Conservation (phyloP, 2,888 invertebrate species). For the Marasmarcha lunaedactyla region DNA sequence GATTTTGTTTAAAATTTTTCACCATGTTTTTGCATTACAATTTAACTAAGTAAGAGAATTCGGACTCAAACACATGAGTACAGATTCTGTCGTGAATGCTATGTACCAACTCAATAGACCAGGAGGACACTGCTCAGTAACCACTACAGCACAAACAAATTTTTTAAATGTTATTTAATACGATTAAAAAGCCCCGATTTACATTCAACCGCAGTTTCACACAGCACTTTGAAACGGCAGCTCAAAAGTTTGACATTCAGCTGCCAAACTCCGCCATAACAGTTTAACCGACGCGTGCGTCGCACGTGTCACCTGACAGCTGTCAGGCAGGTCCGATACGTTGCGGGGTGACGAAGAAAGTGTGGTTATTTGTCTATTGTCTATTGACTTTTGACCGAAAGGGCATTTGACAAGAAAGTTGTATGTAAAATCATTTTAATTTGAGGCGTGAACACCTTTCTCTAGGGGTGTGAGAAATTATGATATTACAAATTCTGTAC, state of each 20-base stretch:
- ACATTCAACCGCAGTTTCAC: slow-evolving; percentile 4
- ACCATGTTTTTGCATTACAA: too few species aligned
- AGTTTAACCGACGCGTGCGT: slow-evolving; percentile 49
- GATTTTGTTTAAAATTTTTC: too few species aligned
- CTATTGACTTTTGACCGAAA: slow-evolving; percentile 30
- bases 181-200: too few species aligned
- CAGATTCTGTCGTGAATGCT: too few species aligned
- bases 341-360: slow-evolving; percentile 31
- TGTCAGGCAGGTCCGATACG: slow-evolving; percentile 32
- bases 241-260: slow-evolving; percentile 36
- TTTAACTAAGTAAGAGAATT: too few species aligned
- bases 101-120: too few species aligned
- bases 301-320: slow-evolving; percentile 52
- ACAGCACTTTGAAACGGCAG: slow-evolving; percentile 29
- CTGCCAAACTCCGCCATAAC: slow-evolving; percentile 48
- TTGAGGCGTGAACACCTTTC: background rate
- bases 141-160: too few species aligned
- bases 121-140: too few species aligned
- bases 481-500: too few species aligned
- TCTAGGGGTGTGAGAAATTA: too few species aligned
- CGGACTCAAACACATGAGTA: too few species aligned
- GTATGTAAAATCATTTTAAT: slow-evolving; percentile 1
- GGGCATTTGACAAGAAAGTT: slow-evolving; percentile 15
- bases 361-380: slow-evolving; percentile 24
- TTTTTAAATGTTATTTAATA: too few species aligned